These are phyloP conservation scores for Sinocyclocheilus anophthalmus DNA, from an alignment of 2,113 vertebrate genomes.

Conservation along the genomic window DNA sequence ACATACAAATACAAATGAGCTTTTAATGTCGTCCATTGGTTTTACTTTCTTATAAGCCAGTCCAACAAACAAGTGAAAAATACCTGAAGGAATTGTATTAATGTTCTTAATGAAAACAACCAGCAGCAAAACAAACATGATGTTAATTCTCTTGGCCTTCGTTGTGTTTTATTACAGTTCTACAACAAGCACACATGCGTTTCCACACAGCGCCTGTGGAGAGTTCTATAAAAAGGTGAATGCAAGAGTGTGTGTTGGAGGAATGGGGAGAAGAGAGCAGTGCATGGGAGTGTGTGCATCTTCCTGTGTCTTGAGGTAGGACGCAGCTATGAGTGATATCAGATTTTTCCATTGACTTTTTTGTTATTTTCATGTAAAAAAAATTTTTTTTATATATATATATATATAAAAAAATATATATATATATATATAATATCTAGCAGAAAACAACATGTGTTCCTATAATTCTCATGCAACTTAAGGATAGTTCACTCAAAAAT, in stretches of 20 bases:
- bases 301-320: neutral
- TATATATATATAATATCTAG: too few relatives aligned
- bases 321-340: neutral
- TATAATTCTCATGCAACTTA: neutral
- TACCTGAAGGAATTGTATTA: conserved; percentile 70
- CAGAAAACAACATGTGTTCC: neutral
- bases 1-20: conserved; percentile 71
- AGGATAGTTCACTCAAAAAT: too few relatives aligned
- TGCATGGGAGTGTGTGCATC: neutral
- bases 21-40: conserved; percentile 70
- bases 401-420: too few relatives aligned
- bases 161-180: conserved; percentile 68
- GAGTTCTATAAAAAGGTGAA: conserved; percentile 33
- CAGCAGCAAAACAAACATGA: conserved; percentile 66
- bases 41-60: conserved; percentile 66
- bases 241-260: neutral
- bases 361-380: too few relatives aligned
- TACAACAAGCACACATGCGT: conserved; percentile 57
- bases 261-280: neutral
- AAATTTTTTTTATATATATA: too few relatives aligned
- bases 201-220: conserved; percentile 56
- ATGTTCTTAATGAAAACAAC: conserved; percentile 69
- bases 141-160: conserved; percentile 67
- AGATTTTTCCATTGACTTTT: neutral
- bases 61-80: conserved; percentile 68